Evolutionary conservation across 2,888 invertebrate species (phyloP).

Genomic region (Limnephilus auricula): DNA sequence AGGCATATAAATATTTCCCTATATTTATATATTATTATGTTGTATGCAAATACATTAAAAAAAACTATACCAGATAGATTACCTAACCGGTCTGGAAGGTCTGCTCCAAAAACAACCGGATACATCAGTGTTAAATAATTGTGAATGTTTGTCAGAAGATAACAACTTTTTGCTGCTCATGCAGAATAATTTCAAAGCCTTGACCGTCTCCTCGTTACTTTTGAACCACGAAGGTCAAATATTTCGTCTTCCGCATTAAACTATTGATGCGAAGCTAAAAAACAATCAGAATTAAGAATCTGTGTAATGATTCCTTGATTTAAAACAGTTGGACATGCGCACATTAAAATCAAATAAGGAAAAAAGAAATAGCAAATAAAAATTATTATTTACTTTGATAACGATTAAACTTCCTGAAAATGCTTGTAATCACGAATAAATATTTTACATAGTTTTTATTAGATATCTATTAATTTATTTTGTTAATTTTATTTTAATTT

Average conservation of each 20-base stretch:
- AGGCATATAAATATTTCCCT: too few relatives aligned
- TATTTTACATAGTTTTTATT: too few relatives aligned
- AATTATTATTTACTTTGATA: neutral
- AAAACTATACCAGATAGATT: too few relatives aligned
- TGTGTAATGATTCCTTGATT: neutral
- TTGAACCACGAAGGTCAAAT: slow-evolving; percentile 27
- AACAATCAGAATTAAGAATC: slow-evolving; percentile 8
- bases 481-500: neutral
- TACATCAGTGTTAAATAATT: neutral
- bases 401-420: neutral
- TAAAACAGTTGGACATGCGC: neutral
- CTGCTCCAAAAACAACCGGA: neutral
- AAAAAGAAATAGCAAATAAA: neutral
- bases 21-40: too few relatives aligned
- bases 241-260: slow-evolving; percentile 29
- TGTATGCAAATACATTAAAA: too few relatives aligned
- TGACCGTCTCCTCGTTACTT: slow-evolving; percentile 18
- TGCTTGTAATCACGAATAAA: neutral
- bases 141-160: neutral
- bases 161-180: neutral
- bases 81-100: too few relatives aligned
- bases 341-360: neutral
- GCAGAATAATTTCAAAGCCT: neutral
- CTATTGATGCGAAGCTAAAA: neutral
- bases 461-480: too few relatives aligned